phyloP scores from a whole-genome alignment of 2,797 vertebrate genomes.

The Parauchenoglanis punctatus region DNA sequence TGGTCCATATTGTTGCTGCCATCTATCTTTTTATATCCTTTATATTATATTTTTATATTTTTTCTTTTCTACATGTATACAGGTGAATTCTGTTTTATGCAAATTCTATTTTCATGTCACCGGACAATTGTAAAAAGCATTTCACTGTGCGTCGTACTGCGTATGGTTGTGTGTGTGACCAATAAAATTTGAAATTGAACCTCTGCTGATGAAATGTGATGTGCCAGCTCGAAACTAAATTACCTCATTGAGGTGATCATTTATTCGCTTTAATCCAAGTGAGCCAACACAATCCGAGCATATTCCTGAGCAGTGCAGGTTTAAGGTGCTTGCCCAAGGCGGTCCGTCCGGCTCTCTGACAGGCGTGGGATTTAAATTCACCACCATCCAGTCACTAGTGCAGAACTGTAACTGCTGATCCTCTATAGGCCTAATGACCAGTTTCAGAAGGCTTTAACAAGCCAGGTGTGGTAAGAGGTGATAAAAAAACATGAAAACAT shows the following conservation, averaged over 20 bases:
- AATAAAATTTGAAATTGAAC: not conserved
- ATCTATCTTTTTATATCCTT: not conserved
- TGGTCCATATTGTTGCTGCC: not conserved
- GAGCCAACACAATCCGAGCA: not conserved
- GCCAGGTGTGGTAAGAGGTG: not conserved
- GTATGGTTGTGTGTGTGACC: no score
- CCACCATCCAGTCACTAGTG: not conserved
- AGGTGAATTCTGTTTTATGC: no score
- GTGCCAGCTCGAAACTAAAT: not conserved
- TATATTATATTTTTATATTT: not conserved
- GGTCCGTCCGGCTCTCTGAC: slow-evolving; percentile 1
- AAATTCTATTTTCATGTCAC: no score
- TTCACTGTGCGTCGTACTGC: no score
- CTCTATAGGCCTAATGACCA: not conserved
- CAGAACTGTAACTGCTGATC: not conserved
- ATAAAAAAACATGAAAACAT: not conserved
- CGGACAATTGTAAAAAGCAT: no score
- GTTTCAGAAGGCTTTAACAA: not conserved
- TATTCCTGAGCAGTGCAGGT: slow-evolving; percentile 1
- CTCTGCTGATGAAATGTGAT: not conserved
- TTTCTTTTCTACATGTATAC: no score
- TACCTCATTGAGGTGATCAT: not conserved
- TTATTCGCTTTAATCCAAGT: slow-evolving; percentile 19
- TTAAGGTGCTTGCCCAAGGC: slow-evolving; percentile 6
- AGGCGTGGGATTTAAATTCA: slow-evolving; percentile 16